These are phyloP conservation scores for Pitta sordida DNA, from an alignment of 2,113 vertebrate species.

Conservation along the genomic window DNA sequence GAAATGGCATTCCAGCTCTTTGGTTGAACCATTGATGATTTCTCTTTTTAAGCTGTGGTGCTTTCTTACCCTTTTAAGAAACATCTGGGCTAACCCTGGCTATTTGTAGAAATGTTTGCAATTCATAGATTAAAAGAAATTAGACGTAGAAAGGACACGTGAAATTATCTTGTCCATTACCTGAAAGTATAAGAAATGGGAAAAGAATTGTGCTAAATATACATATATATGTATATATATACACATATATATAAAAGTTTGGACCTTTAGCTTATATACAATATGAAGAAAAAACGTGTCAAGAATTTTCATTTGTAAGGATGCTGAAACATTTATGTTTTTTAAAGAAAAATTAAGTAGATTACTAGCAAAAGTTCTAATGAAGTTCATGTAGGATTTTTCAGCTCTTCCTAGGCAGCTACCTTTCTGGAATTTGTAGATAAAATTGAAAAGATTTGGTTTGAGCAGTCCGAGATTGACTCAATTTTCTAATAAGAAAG, in stretches of 20 bases:
- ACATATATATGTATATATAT: not conserved
- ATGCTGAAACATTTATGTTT: not conserved
- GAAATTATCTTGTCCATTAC: slow-evolving; percentile 30
- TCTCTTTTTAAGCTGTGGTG: slow-evolving; percentile 21
- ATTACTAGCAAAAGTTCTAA: not conserved
- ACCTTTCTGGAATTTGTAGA: not conserved
- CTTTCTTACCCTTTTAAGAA: slow-evolving; percentile 39
- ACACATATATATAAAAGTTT: not conserved
- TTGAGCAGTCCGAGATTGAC: not conserved
- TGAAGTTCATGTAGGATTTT: not conserved
- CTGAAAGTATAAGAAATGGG: not conserved
- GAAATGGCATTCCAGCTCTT: slow-evolving; percentile 28
- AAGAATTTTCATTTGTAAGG: not conserved
- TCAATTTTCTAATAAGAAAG: not conserved
- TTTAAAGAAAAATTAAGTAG: not conserved
- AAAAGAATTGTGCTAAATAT: not conserved
- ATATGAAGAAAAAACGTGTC: not conserved
- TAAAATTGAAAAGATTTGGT: not conserved
- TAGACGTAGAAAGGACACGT: not conserved
- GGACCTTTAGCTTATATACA: not conserved
- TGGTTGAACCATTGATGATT: slow-evolving; percentile 52
- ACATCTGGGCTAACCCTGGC: not conserved
- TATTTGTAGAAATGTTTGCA: slow-evolving; percentile 45
- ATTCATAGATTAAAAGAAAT: slow-evolving; percentile 38
- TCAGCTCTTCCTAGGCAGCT: not conserved